Percentiles rank a stretch among this genome's conserved stretches.
Conservation (phyloP, 2,888 invertebrate genomes). For the Cosmorhoe ocellata region DNA sequence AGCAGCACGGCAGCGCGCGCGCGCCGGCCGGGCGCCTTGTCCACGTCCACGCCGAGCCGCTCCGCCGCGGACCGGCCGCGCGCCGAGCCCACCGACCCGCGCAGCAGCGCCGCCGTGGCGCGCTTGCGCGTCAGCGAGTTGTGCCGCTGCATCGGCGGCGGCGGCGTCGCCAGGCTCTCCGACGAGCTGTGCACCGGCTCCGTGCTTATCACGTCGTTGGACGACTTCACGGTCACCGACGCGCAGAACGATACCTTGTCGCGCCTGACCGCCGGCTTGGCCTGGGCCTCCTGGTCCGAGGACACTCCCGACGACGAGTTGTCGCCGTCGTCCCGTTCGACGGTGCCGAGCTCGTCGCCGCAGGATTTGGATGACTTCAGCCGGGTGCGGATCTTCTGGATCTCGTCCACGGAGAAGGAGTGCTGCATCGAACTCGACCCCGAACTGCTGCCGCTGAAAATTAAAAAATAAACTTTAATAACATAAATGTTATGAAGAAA, state of each 20-base stretch:
- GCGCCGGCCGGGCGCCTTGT: slow-evolving; percentile 66
- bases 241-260: slow-evolving; percentile 79
- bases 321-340: slow-evolving; percentile 89
- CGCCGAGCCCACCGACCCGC: slow-evolving; percentile 57
- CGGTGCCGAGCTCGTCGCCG: slow-evolving; percentile 88
- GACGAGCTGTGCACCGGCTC: slow-evolving; percentile 78
- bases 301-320: slow-evolving; percentile 95
- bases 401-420: slow-evolving; percentile 94
- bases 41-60: slow-evolving; percentile 69
- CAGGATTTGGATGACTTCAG: slow-evolving; percentile 93
- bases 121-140: slow-evolving; percentile 84
- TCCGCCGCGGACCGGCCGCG: slow-evolving; percentile 68
- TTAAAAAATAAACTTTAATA: not conserved
- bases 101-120: slow-evolving; percentile 81
- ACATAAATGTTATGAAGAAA: too few species aligned
- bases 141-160: slow-evolving; percentile 81
- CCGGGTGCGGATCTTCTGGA: slow-evolving; percentile 92
- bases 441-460: slow-evolving; percentile 87
- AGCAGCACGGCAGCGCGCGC: slow-evolving; percentile 88
- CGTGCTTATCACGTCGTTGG: slow-evolving; percentile 78
- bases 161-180: slow-evolving; percentile 67
- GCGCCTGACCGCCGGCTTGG: slow-evolving; percentile 57
- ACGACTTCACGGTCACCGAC: slow-evolving; percentile 77
- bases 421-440: slow-evolving; percentile 91
- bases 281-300: slow-evolving; percentile 88